Evolutionary conservation across 2,113 vertebrate genomes (phyloP).

Genomic region (Gavia stellata): DNA sequence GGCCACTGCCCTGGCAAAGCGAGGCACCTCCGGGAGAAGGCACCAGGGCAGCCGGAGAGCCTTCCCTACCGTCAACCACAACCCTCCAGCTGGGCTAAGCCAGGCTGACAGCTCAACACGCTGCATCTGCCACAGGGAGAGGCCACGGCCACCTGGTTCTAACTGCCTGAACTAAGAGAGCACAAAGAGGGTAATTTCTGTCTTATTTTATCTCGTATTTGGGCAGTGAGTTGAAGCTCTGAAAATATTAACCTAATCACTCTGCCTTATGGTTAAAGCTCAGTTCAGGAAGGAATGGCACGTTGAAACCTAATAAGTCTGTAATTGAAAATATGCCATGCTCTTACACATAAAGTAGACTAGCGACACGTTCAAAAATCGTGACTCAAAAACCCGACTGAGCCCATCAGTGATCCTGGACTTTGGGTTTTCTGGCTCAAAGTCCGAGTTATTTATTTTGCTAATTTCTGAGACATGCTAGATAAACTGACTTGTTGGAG

Average conservation of each 20-base stretch:
- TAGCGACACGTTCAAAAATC: background rate
- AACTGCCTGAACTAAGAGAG: background rate
- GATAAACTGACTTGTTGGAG: background rate
- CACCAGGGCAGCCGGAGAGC: background rate
- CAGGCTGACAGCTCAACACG: background rate
- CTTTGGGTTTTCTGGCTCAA: background rate
- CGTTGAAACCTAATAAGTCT: background rate
- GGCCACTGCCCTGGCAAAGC: background rate
- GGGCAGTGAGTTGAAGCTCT: background rate
- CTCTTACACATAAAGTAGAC: background rate
- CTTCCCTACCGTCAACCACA: background rate
- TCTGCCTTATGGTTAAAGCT: background rate
- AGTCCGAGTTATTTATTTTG: background rate
- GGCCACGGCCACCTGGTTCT: accelerated
- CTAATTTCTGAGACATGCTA: background rate
- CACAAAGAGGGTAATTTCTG: background rate
- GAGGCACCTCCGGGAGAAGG: background rate
- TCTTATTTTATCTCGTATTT: background rate
- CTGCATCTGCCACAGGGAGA: background rate
- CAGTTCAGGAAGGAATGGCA: background rate
- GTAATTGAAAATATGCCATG: background rate
- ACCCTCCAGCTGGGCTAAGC: accelerated
- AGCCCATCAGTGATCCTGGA: background rate
- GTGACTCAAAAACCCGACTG: background rate
- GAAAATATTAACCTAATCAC: background rate